phyloP scores from a whole-genome alignment of 1,140 invertebrate genomes.

The Episyrphus balteatus region DNA sequence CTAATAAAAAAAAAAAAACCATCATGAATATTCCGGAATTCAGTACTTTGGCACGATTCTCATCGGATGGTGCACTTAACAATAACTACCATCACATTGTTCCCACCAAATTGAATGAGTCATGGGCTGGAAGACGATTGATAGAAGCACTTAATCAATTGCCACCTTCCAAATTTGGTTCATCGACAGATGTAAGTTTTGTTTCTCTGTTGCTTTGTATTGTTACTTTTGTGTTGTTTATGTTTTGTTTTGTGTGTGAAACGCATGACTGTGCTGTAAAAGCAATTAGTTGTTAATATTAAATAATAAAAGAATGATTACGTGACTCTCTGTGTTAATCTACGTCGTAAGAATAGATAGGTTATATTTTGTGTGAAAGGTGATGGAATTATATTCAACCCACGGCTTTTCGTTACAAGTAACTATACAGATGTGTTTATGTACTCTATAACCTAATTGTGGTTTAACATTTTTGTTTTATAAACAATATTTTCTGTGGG shows the following conservation, averaged over 20 bases:
- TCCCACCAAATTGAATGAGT: constrained; percentile 42
- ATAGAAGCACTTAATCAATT: constrained; percentile 29
- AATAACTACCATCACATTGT: constrained; percentile 20
- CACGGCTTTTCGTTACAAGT: too few relatives aligned
- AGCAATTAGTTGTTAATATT: not conserved
- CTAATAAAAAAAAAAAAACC: too few relatives aligned
- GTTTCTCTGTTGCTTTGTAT: too few relatives aligned
- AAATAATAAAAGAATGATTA: not conserved
- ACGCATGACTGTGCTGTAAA: not conserved
- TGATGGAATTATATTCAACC: too few relatives aligned
- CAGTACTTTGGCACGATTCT: not conserved
- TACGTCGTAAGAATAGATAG: too few relatives aligned
- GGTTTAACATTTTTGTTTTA: too few relatives aligned
- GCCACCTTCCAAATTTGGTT: constrained; percentile 17
- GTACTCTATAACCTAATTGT: too few relatives aligned
- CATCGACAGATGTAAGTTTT: constrained; percentile 13
- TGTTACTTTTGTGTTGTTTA: not conserved
- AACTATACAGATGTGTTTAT: too few relatives aligned
- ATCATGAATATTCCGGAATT: not conserved
- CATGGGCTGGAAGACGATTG: constrained; percentile 43
- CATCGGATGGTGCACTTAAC: constrained; percentile 1
- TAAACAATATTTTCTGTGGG: not conserved
- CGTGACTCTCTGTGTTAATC: not conserved
- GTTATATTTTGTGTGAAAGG: too few relatives aligned
- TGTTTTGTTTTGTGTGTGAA: not conserved